Percentiles rank a stretch among this genome's conserved stretches.
Conservation (phyloP, 2,888 invertebrate species). For the Camptogramma bilineatum region DNA sequence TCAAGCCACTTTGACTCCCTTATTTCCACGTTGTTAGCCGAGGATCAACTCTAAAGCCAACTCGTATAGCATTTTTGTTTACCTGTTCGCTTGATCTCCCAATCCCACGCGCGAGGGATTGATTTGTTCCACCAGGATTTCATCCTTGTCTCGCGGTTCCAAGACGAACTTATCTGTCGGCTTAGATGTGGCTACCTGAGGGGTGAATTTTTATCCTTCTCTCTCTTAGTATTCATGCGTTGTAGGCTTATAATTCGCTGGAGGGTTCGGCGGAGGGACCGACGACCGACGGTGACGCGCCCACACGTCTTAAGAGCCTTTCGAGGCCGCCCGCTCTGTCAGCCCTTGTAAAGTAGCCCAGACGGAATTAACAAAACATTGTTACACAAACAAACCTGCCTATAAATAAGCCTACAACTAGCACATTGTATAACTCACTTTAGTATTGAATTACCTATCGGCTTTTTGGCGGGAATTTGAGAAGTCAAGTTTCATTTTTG, state of each 20-base stretch:
- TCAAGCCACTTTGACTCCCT: slow-evolving; percentile 52
- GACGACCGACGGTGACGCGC: slow-evolving; percentile 60
- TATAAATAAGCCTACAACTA: slow-evolving; percentile 23
- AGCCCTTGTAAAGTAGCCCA: slow-evolving; percentile 62
- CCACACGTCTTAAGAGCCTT: slow-evolving; percentile 61
- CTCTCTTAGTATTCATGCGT: slow-evolving; percentile 76
- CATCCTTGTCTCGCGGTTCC: slow-evolving; percentile 63
- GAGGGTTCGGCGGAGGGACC: slow-evolving; percentile 68
- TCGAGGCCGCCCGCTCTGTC: slow-evolving; percentile 54
- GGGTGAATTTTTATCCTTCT: slow-evolving; percentile 76
- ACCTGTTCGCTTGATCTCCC: slow-evolving; percentile 68
- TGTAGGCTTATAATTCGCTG: slow-evolving; percentile 77
- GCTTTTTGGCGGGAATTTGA: no score
- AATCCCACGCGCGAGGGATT: slow-evolving; percentile 66
- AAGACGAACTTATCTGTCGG: slow-evolving; percentile 73
- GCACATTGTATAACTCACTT: slow-evolving; percentile 12
- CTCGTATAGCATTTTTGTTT: slow-evolving; percentile 66
- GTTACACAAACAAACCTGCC: slow-evolving; percentile 36
- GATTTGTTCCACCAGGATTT: slow-evolving; percentile 74
- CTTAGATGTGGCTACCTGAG: slow-evolving; percentile 76
- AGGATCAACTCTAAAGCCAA: slow-evolving; percentile 67
- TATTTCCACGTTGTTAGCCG: slow-evolving; percentile 67
- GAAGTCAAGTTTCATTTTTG: no score
- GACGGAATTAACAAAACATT: slow-evolving; percentile 44
- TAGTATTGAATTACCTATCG: slow-evolving; percentile 32